Evolutionary conservation across 2,888 invertebrate species (phyloP).

Genomic region (Keiferia lycopersicella): DNA sequence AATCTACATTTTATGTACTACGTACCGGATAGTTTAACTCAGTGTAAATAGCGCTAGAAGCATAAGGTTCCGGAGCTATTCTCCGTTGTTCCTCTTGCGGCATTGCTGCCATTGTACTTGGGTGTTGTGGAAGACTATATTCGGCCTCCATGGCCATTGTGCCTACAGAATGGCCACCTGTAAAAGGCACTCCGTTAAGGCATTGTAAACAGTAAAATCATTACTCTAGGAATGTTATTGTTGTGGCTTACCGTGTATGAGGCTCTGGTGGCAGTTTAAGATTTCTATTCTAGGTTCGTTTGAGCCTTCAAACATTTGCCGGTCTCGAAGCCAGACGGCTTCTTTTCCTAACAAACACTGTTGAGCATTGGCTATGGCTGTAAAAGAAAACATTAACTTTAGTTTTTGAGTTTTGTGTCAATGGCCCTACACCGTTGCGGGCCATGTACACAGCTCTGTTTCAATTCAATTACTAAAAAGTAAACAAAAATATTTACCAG

Average conservation of each 20-base stretch:
- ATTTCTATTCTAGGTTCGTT: conserved; percentile 75
- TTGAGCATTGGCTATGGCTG: conserved; percentile 69
- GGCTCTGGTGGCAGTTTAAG: conserved; percentile 71
- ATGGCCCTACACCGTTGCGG: too few species aligned
- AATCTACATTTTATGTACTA: conserved; percentile 13
- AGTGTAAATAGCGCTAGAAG: conserved; percentile 85
- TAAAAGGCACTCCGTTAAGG: conserved; percentile 9
- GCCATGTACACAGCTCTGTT: too few species aligned
- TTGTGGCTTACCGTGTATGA: conserved; percentile 60
- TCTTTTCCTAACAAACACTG: conserved; percentile 75
- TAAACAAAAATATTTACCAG: conserved; percentile 46
- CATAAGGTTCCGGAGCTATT: conserved; percentile 85
- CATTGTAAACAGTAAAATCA: conserved; percentile 21
- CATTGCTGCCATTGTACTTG: conserved; percentile 60
- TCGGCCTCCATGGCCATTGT: conserved; percentile 76
- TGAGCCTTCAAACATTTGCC: conserved; percentile 70
- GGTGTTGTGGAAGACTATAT: conserved; percentile 73
- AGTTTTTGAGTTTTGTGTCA: background rate
- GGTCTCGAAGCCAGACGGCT: conserved; percentile 73
- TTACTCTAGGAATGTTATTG: conserved; percentile 1
- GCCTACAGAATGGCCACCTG: conserved; percentile 66
- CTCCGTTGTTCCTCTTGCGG: conserved; percentile 63
- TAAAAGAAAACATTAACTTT: background rate
- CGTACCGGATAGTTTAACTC: conserved; percentile 72
- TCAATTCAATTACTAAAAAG: too few species aligned